Base-by-base conservation (phyloP, 2,888 invertebrate genomes). In the Cerastis rubricosa region DNA sequence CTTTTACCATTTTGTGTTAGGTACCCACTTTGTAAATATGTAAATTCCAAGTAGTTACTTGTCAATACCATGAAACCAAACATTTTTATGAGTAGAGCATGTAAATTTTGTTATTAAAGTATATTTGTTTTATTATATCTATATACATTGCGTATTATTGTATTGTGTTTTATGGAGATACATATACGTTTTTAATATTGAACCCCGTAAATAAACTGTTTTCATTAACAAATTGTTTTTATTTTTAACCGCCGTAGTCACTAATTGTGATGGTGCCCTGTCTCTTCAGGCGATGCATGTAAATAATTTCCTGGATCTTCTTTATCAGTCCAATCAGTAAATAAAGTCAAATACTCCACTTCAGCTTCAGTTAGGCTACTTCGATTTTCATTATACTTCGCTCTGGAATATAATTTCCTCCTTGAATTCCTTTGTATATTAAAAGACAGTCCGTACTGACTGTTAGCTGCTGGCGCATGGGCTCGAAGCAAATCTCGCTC, bases 41-140 rank as follows among this genome's bases (percentile, higher is more conserved):
- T 96, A 96, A 95, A 96, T 96, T 95, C 93, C 93, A 94, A 91
- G 91, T 96, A 94, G 94, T 92, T 93, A 94, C 93, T 95, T 91
- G 92, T 94, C 94, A 94, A 95, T 96, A 96, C 94, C 96, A 95
- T 92, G 94, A 96, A 96, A 96, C 96, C 96, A 96, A 96, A 96
- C 96, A 95, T 95, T 95, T 94, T 91, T 93, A 94, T 93, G 91
- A 93, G 92, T 96, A 95, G 94, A 92, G 88, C 92, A 91, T 95
- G 94, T 96, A 96, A 90, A 95, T 95, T 95, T 95, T 95, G 96
- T 96, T 96, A 94, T 92, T 90, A 89, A 90, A 92, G 57, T 91
- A 90, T 92, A 92, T 93, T 94, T 92, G 92, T 95, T 94, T 93
- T 92, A 92, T 92, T 90, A 91, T 91, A 92, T 91, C 88, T 92